These are phyloP conservation scores for Hydrotaea cyrtoneurina DNA, from an alignment of 2,888 invertebrate species.

Conservation along the genomic window DNA sequence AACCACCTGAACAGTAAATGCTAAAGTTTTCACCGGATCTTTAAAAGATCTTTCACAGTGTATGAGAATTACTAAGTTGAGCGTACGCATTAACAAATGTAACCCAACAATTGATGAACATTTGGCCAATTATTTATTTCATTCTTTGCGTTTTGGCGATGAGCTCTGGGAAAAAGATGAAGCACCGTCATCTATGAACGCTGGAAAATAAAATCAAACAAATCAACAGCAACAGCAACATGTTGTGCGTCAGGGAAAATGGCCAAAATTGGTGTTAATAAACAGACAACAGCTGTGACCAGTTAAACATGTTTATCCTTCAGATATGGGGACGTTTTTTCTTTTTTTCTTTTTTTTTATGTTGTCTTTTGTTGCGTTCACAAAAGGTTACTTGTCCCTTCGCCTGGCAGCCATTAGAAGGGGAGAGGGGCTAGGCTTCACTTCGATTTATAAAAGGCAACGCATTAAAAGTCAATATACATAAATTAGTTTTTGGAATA, in stretches of 20 bases:
- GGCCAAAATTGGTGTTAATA: constrained; percentile 55
- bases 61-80: no score
- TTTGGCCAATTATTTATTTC: not conserved
- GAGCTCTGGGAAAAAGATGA: not conserved
- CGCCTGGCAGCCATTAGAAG: not conserved
- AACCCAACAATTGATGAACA: constrained; percentile 19
- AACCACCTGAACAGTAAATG: no score
- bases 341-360: no score
- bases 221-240: constrained; percentile 57
- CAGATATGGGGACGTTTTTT: not conserved
- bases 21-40: no score
- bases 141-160: no score
- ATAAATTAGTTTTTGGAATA: constrained; percentile 46
- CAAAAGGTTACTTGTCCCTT: not conserved
- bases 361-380: no score
- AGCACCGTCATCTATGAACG: not conserved
- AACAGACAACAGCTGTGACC: constrained; percentile 58
- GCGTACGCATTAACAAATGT: not conserved
- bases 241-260: constrained; percentile 48
- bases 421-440: constrained; percentile 12
- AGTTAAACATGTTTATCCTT: constrained; percentile 13
- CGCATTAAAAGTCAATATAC: constrained; percentile 55
- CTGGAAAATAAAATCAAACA: not conserved
- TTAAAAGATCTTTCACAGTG: no score
- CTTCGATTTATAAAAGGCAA: constrained; percentile 25